Conservation (phyloP, 1,140 invertebrate species). For the Nasonia vitripennis region DNA sequence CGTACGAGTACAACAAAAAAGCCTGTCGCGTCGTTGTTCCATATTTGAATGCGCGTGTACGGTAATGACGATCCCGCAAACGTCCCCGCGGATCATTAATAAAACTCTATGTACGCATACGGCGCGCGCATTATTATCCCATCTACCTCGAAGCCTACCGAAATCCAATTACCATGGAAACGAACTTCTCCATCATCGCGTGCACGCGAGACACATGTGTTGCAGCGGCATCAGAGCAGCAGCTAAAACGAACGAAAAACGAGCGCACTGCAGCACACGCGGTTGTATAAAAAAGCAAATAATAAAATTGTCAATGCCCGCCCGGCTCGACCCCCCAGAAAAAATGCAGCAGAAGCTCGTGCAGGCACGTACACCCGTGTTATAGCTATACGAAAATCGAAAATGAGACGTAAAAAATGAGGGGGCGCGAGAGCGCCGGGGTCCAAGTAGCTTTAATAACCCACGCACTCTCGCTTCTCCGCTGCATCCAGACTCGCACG, state of each 20-base stretch:
- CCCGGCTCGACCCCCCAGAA: neutral
- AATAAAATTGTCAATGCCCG: conserved; percentile 21
- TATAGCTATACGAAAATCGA: neutral
- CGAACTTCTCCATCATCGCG: neutral
- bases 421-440: conserved; percentile 8
- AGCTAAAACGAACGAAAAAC: neutral
- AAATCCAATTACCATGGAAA: conserved; percentile 13
- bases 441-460: conserved; percentile 40
- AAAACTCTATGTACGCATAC: neutral
- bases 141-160: neutral
- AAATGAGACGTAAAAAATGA: conserved; percentile 14
- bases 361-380: neutral
- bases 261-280: neutral
- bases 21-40: neutral
- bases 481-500: conserved; percentile 25
- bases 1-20: neutral
- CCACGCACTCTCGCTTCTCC: neutral
- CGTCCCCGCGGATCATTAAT: neutral
- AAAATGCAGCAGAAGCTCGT: neutral
- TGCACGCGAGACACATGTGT: neutral
- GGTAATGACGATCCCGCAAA: neutral
- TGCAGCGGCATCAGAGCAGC: too few relatives aligned
- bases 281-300: neutral
- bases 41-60: neutral
- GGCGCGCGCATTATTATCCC: neutral